Evolutionary conservation across 1,140 invertebrate genomes (phyloP), one percentile per base, ranked within the genome.

Genomic region (Aphelinus atriplicis): DNA sequence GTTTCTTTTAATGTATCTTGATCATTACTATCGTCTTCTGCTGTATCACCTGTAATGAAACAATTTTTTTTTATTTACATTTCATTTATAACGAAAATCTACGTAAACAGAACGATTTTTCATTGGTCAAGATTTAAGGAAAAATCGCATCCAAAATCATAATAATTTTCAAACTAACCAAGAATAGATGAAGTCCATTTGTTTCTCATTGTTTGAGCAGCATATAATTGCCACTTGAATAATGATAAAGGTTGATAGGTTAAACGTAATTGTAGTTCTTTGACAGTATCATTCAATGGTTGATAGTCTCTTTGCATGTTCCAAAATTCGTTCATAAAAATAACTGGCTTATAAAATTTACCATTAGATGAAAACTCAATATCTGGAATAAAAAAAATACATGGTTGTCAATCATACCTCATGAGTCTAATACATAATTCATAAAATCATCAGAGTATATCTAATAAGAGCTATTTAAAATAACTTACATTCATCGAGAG

Each of bases 261-360:
- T 70, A 99, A 81, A 60, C 91, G 89, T 7, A 96, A 86, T 62
- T 92, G 88, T 4, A 95, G 86, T 84, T 91, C 92, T 81, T 92
- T 90, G 10, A 93, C 89, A 7, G 95, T 96, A 57, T 95, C 89
- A 87, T 99, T 99, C 57, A 99, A 92, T 1, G 97, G 97, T 77
- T 93, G 91, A 89, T 99, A 99, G 81, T 99, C 98, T 77, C 94
- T 91, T 83, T 96, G 92, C 89, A 99, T 93, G 86, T 99, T 99
- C 98, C 98, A 99, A 86, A 98, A 99, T 80, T 99, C 97, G 90
- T 99, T 99, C 43, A 95, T 90, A 84, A 95, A 99, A n/a, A 99
- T 83, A 50, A 98, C 94, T 47, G 98, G 98, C 81, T 97, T 96
- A 84, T 99, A 99, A 43, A 93, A 90, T 81, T 92, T 91, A 48